A percentile compares a stretch with the other conserved stretches of the same genome.
These are phyloP conservation scores for Eubasilissa splendida DNA, from an alignment of 2,888 invertebrate genomes.

Conservation along the genomic window DNA sequence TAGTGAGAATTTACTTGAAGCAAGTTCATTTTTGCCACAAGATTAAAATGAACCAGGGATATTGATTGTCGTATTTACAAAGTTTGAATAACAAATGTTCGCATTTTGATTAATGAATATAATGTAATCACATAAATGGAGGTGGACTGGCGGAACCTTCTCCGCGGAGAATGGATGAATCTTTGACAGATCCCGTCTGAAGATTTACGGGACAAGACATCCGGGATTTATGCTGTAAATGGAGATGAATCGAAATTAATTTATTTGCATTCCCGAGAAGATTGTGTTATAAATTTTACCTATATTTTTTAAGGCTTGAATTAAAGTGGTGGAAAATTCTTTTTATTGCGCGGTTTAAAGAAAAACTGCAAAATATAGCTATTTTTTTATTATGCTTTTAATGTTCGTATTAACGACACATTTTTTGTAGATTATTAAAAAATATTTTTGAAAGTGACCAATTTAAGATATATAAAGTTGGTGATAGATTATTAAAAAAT, in stretches of 20 bases:
- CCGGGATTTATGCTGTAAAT: constrained; percentile 51
- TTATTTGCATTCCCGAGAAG: constrained; percentile 9
- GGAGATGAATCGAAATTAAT: constrained; percentile 50
- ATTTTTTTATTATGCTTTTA: too few relatives aligned
- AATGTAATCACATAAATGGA: constrained; percentile 46
- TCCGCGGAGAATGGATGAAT: constrained; percentile 47
- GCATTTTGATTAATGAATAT: constrained; percentile 46
- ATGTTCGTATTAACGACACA: too few relatives aligned
- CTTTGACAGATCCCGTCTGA: constrained; percentile 52
- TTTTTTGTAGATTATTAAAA: too few relatives aligned
- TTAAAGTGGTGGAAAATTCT: too few relatives aligned
- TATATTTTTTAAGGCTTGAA: too few relatives aligned
- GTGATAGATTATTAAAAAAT: too few relatives aligned
- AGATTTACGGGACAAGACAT: constrained; percentile 53
- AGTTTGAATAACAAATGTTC: constrained; percentile 36
- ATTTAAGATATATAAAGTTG: too few relatives aligned
- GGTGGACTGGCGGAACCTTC: constrained; percentile 8
- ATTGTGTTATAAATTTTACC: too few relatives aligned
- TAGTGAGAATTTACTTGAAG: not conserved
- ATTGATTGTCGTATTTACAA: constrained; percentile 29
- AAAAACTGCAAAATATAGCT: too few relatives aligned
- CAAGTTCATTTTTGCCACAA: constrained; percentile 15
- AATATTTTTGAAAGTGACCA: too few relatives aligned
- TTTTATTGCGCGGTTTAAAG: too few relatives aligned
- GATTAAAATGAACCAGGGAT: constrained; percentile 26